Evolutionary conservation across 1,140 invertebrate species (phyloP).

Genomic region (Prorops nasuta): DNA sequence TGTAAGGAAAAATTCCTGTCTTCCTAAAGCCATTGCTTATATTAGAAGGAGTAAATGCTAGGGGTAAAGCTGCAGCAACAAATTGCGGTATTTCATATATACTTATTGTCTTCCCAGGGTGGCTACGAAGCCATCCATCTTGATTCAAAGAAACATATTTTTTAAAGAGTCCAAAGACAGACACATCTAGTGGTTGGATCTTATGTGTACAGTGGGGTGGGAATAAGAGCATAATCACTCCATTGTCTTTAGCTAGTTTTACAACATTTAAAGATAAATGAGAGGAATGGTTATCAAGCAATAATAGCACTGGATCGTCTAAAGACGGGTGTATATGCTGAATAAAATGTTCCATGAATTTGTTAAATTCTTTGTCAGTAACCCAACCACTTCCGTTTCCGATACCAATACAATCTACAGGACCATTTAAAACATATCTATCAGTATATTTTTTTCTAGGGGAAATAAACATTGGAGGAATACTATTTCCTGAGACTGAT

Average conservation of each 20-base stretch:
- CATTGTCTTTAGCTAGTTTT: constrained; percentile 1
- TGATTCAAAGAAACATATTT: constrained; percentile 30
- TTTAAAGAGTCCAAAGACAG: constrained; percentile 53
- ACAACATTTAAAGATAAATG: neutral
- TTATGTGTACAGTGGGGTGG: constrained; percentile 53
- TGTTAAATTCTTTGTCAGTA: neutral
- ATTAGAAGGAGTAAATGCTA: constrained; percentile 46
- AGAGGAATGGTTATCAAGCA: neutral
- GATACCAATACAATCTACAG: constrained; percentile 42
- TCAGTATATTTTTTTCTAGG: constrained; percentile 36
- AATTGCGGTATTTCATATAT: constrained; percentile 54
- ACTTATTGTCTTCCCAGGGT: constrained; percentile 49
- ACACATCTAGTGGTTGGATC: constrained; percentile 54
- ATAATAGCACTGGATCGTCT: neutral
- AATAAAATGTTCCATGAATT: neutral
- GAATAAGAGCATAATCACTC: constrained; percentile 45
- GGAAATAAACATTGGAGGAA: constrained; percentile 29
- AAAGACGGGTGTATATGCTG: neutral
- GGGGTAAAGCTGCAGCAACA: constrained; percentile 39
- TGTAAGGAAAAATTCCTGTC: constrained; percentile 37
- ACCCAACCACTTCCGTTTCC: constrained; percentile 2
- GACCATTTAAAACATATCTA: constrained; percentile 32
- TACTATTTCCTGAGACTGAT: constrained; percentile 16
- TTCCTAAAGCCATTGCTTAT: constrained; percentile 39
- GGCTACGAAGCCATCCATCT: constrained; percentile 40